Base-by-base conservation (phyloP, 1,140 invertebrate genomes). In the Drosophila neocordata region DNA sequence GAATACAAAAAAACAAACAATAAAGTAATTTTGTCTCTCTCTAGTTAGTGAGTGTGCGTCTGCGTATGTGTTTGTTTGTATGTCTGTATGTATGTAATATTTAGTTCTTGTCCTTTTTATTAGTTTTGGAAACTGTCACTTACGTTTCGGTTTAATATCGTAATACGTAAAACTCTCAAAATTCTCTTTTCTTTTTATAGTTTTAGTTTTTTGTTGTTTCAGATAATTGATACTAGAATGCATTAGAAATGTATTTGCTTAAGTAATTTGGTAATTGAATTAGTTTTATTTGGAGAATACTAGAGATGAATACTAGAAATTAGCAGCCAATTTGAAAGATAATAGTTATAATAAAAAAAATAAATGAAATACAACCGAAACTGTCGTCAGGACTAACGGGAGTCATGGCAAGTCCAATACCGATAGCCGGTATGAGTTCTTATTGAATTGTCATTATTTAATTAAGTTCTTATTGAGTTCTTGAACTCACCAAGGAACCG, bases 101-200 rank as follows among this genome's bases (percentile, higher is more conserved):
- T 60, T 41, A 41, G n/a, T 15, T 13, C 8, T 13, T 24, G 22
- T 60, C n/a, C 13, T 58, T 12, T 6, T n/a, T n/a, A n/a, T 58
- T 58, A 58, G 52, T 53, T 53, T 53, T 53, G 5, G 2, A 53
- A 53, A 53, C 52, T 55, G 44, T 20, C 37, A n/a, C 27, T 12
- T 55, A 22, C 2, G 20, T 22, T 27, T 53, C 13, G 53, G 18
- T 1, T 20, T 51, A n/a, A 22, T 20, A 51, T 11, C 35, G 9
- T 37, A 51, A 22, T 51, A 11, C 11, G 18, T 22, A 56, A 12
- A 48, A 48, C 15, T 48, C 7, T 1, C n/a, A 20, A 20, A 48
- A 20, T 48, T 48, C 15, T 18, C 15, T 20, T 20, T 15, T 4
- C 2, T 4, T 20, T 48, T 18, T 20, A 13, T 48, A 7, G 13